Evolutionary conservation across 1,140 invertebrate genomes (phyloP), one percentile per base, ranked within the genome.

Genomic region (Trichonephila clavata): DNA sequence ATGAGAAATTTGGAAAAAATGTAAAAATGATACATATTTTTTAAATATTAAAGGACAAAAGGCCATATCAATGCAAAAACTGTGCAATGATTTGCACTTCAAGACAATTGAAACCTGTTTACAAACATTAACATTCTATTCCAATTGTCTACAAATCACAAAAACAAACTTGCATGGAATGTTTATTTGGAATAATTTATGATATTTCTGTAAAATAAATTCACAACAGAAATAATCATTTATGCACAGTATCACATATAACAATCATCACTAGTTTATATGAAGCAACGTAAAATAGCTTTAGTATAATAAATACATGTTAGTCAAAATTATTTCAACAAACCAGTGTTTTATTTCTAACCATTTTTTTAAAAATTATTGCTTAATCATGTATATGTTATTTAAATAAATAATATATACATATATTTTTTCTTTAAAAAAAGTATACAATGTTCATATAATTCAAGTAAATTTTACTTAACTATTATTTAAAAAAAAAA

Each of bases 91-190:
- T 21, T 8, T n/a, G n/a, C 24, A 71, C n/a, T 27, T 27, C 4
- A 71, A 50, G 50, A 50, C 7, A 50, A 10, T 50, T 50, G 7
- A 50, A 50, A 13, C 50, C n/a, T 71, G 68, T 71, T 71, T 27
- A 71, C 68, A 71, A 13, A 27, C 14, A 71, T 16, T 13, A 65
- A 65, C 68, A 71, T 71, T 71, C 13, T 71, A 71, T 71, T 71
- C 68, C 68, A 32, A 24, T 71, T 27, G 24, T 27, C 27, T 24
- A 27, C 24, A 71, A 71, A 71, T 71, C 68, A 71, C 68, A 71
- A 71, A n/a, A 71, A 71, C 68, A 71, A 71, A 71, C 24, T 71
- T 71, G 24, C 24, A 71, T 71, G 68, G 68, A 71, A 71, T 71
- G 68, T 32, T 14, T 71, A 71, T 71, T 71, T 24, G 68, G 68